These are phyloP conservation scores for Neosilurus mollespiculum DNA, from an alignment of 2,797 vertebrate genomes.

Conservation along the genomic window DNA sequence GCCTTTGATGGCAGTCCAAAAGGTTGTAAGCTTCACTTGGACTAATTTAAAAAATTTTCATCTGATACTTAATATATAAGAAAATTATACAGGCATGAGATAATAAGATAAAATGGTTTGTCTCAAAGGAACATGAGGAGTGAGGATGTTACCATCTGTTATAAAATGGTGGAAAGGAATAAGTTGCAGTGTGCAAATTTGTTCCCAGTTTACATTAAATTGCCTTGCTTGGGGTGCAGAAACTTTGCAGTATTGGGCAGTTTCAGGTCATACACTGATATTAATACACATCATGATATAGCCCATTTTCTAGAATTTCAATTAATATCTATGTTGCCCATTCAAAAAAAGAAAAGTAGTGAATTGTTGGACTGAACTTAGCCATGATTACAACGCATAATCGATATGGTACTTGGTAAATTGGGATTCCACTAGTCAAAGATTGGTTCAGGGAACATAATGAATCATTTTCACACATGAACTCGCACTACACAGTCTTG, in stretches of 20 bases:
- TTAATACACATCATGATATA: too few relatives aligned
- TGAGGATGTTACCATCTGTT: not conserved
- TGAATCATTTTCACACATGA: too few relatives aligned
- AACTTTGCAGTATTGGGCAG: not conserved
- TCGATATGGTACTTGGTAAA: too few relatives aligned
- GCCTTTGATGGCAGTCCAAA: constrained; percentile 1
- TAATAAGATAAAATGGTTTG: not conserved
- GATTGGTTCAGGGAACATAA: too few relatives aligned
- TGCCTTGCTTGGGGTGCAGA: not conserved
- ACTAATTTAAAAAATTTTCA: not conserved
- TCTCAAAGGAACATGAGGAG: not conserved
- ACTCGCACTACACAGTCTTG: too few relatives aligned
- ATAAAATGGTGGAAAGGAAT: not conserved
- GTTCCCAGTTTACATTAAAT: not conserved
- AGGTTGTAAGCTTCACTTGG: not conserved
- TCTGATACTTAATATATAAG: not conserved
- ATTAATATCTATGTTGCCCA: too few relatives aligned
- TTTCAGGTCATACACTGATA: too few relatives aligned
- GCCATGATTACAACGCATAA: too few relatives aligned
- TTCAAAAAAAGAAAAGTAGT: too few relatives aligned
- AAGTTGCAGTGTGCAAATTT: not conserved
- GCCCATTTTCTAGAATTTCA: too few relatives aligned
- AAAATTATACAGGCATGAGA: not conserved
- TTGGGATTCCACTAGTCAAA: too few relatives aligned
- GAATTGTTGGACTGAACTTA: too few relatives aligned